Base-by-base conservation (phyloP, 2,113 vertebrate species). In the Eidolon helvum region DNA sequence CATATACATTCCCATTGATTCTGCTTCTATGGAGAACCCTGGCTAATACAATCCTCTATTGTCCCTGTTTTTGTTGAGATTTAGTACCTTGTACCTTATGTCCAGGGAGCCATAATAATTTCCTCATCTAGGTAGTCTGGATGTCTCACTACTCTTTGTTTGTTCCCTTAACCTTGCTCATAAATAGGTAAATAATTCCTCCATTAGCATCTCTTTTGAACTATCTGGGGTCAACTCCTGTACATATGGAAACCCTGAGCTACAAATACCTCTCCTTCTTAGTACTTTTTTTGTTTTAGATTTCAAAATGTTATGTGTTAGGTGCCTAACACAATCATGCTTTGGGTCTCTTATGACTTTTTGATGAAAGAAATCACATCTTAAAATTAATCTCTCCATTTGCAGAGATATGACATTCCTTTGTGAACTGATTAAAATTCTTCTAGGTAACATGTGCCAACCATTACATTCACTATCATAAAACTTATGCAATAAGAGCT, bases 341-440 rank as follows among this genome's bases (percentile, higher is more conserved):
- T 88, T 88, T 82, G 28, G 2, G 0, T 90, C 18, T 30, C 82
- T 71, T 86, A 69, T 53, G 33, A 68, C 35, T 48, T 77, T 87
- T 78, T 66, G 22, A 78, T 83, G 18, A 92, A 59, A 85, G 0
- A 3, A 71, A 4, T 71, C 12, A 26, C 22, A 26, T 69, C 10
- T 86, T 79, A 40, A 50, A 85, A 71, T 69, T 19, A 30, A 63
- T 43, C 8, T 85, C 21, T 48, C 40, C 38, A 18, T 71, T 30
- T 92, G 43, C 10, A 78, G 45, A 61, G 14, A 40, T 88, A 48
- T 21, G 19, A 94, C 82, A 68, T 88, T 75, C 69, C 8, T 93
- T 79, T 74, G 16, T 79, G 48, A 68, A 61, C 35, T 68, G 91
- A 84, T 75, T 94, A 69, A 84, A 55, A 50, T 91, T 75, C 59